phyloP scores from a whole-genome alignment of 2,797 vertebrate species.

The Macropodus opercularis region DNA sequence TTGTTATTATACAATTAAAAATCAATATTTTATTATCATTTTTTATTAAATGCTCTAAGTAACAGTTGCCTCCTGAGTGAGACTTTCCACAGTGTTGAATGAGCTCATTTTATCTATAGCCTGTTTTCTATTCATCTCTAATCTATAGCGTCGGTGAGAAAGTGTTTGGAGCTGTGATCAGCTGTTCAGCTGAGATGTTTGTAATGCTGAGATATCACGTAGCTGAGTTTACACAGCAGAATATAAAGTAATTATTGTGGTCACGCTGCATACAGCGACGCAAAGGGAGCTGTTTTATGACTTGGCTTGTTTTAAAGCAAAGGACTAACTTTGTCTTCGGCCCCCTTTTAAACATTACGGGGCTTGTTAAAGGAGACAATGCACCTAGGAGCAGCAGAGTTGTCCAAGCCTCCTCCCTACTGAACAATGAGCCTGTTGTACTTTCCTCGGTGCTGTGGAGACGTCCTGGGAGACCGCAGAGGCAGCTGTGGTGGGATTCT shows the following conservation, averaged over 20 bases:
- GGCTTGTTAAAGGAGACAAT: conserved; percentile 71
- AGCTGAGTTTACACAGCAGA: background rate
- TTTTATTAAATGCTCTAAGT: no score
- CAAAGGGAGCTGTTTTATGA: conserved; percentile 72
- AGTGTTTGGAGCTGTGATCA: no score
- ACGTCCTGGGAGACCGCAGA: conserved; percentile 77
- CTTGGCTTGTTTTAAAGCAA: conserved; percentile 66
- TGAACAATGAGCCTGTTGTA: conserved; percentile 84
- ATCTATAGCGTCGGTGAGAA: no score
- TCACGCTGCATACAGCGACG: background rate
- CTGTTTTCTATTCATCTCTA: no score
- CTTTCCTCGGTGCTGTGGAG: conserved; percentile 70
- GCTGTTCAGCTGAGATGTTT: no score
- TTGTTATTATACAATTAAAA: no score
- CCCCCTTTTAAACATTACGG: conserved; percentile 63
- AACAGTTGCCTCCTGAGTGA: no score
- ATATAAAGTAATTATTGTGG: background rate
- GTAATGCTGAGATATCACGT: no score
- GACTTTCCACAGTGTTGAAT: no score
- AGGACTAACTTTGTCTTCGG: conserved; percentile 59
- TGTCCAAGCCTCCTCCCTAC: conserved; percentile 69
- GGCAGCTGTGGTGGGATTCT: conserved; percentile 81
- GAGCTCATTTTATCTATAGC: no score
- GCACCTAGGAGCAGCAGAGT: conserved; percentile 64
- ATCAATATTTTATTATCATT: no score